Percentiles rank a stretch among this genome's conserved stretches.
Evolutionary conservation across 2,113 vertebrate species (phyloP).

Genomic region (Delphinapterus leucas): DNA sequence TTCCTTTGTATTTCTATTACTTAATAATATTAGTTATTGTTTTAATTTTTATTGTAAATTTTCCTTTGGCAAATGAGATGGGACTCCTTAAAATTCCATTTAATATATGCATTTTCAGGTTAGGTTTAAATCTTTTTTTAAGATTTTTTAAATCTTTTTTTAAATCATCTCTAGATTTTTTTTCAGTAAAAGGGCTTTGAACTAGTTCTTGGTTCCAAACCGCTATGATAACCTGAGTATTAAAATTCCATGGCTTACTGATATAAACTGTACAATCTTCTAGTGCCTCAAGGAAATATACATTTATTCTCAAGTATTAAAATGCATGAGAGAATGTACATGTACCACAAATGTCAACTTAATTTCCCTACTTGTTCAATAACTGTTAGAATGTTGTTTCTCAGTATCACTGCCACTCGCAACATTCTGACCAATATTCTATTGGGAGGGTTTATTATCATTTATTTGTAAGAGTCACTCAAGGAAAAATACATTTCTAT

Average conservation of each 20-base stretch:
- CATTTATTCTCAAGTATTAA: conserved; percentile 9
- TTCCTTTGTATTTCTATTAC: not conserved
- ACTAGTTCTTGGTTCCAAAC: not conserved
- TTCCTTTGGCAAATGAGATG: not conserved
- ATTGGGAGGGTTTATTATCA: conserved; percentile 66
- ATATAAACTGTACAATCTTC: not conserved
- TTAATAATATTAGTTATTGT: not conserved
- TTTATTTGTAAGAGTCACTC: not conserved
- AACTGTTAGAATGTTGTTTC: conserved; percentile 61
- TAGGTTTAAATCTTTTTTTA: not conserved
- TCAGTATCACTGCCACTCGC: conserved; percentile 70
- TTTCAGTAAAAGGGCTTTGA: not conserved
- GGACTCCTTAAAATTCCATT: not conserved
- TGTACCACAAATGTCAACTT: conserved; percentile 63
- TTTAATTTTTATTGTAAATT: not conserved
- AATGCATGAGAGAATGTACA: not conserved
- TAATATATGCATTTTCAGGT: not conserved
- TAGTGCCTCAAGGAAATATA: not conserved
- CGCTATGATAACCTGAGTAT: not conserved
- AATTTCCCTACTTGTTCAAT: conserved; percentile 68
- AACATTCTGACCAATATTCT: conserved; percentile 78
- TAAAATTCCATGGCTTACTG: not conserved
- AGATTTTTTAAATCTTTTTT: not conserved
- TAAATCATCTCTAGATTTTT: not conserved
- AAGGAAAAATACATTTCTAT: not conserved